Percentiles rank a stretch among this genome's conserved stretches.
Conservation (phyloP, 2,113 vertebrate genomes). For the Euleptes europaea region DNA sequence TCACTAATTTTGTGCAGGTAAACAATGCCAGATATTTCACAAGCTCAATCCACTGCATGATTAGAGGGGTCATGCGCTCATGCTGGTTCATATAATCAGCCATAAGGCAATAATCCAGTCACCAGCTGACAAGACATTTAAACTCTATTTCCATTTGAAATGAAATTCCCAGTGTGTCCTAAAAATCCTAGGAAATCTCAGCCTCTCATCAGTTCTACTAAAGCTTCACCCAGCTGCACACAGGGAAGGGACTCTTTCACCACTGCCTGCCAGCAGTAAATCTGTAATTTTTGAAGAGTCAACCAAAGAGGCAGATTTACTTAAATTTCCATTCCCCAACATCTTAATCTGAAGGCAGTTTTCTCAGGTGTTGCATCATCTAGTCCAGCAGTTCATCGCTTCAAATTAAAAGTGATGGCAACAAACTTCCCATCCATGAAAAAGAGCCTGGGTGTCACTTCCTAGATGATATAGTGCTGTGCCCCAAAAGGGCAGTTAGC, state of each 20-base stretch:
- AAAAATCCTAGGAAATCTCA: not conserved
- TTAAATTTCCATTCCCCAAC: slow-evolving; percentile 34
- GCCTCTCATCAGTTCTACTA: not conserved
- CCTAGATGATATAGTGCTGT: slow-evolving; percentile 54
- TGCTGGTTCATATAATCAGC: not conserved
- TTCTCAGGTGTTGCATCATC: slow-evolving; percentile 40
- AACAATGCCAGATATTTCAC: not conserved
- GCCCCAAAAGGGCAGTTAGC: not conserved
- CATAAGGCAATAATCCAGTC: not conserved
- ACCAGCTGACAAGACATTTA: not conserved
- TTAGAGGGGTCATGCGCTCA: not conserved
- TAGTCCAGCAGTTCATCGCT: not conserved
- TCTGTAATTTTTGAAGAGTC: slow-evolving; percentile 15
- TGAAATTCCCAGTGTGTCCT: not conserved
- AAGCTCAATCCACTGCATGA: too few relatives aligned
- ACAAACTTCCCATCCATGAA: slow-evolving; percentile 29
- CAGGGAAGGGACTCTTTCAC: not conserved
- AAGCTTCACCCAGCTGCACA: not conserved
- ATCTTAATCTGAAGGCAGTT: slow-evolving; percentile 24
- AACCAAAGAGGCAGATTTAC: slow-evolving; percentile 32
- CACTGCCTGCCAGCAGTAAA: slow-evolving; percentile 19
- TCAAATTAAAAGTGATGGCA: slow-evolving; percentile 52
- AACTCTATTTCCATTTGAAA: not conserved
- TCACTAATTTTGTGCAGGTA: not conserved
- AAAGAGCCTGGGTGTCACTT: slow-evolving; percentile 48